Base-by-base conservation (phyloP, 2,888 invertebrate genomes). In the Aproaerema taeniolella region DNA sequence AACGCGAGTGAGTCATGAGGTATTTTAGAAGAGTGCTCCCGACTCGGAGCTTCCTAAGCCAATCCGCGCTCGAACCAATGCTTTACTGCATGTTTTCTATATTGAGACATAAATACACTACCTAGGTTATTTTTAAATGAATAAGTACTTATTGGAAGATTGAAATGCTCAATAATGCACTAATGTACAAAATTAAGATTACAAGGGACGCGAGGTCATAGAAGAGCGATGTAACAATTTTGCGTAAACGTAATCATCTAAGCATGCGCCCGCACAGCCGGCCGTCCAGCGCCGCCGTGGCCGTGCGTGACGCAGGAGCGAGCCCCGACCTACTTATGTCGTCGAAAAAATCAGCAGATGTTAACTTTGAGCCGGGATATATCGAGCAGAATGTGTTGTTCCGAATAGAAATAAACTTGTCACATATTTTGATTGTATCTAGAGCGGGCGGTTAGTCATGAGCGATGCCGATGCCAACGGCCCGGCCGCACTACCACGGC, bases 361-460 rank as follows among this genome's bases (percentile, higher is more conserved):
- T 78, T 83, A 80, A 80, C 72, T 80, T 72, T 70, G 72, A 67
- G 67, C 65, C 67, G 76, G 70, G 73, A 69, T 78, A 83, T 82
- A 83, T 82, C 72, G 81, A 80, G 76, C 68, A 73, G 75, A 81
- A 78, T 75, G 76, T 80, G 79, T 80, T 81, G 81, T 83, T 81
- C 77, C 66, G 80, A 82, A 85, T 85, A 85, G 82, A 86, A 86
- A 86, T 86, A 86, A 83, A 85, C 81, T 81, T 85, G 86, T 86
- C 86, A 81, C 83, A 82, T 85, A 85, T 82, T 83, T 82, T 83
- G 86, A 85, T 85, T 83, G 82, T 85, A 85, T 85, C 79, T 85
- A 83, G 83, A 85, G 82, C 86, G 80, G 68, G 75, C 70, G 83
- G 85, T 85, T 85, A 85, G 85, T 86, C 86, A 85, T 77, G 70